These are phyloP conservation scores for Esox lucius DNA, from an alignment of 2,797 vertebrate genomes.

Conservation along the genomic window DNA sequence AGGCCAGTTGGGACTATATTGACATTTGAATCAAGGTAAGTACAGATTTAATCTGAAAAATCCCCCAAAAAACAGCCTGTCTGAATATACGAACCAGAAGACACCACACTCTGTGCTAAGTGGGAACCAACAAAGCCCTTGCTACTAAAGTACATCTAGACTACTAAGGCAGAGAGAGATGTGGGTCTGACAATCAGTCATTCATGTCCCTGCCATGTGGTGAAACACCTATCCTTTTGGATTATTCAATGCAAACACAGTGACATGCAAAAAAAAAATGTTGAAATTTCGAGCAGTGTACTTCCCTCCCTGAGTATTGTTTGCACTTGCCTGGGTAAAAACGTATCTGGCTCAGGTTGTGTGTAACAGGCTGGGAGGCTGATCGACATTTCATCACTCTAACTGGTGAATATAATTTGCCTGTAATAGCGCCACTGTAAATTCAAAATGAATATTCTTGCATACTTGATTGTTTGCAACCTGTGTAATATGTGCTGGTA, in stretches of 20 bases:
- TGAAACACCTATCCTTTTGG: constrained; percentile 46
- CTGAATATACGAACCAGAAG: no score
- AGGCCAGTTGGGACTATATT: no score
- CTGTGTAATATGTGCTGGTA: no score
- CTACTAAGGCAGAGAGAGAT: background rate
- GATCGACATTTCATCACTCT: constrained; percentile 4
- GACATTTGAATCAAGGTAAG: no score
- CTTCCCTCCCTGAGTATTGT: constrained; percentile 32
- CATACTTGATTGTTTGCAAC: no score
- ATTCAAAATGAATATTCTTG: no score
- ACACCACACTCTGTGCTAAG: no score
- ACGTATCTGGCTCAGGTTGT: constrained; percentile 24
- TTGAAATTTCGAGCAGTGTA: constrained; percentile 50
- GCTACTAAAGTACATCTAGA: background rate
- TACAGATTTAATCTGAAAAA: no score
- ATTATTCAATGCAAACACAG: constrained; percentile 65
- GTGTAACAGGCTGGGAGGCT: constrained; percentile 32
- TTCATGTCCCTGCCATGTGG: constrained; percentile 31
- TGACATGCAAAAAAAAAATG: constrained; percentile 68
- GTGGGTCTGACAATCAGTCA: constrained; percentile 16
- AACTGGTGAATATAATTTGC: no score
- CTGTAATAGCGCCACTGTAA: no score
- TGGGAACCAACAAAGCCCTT: background rate
- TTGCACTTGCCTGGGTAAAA: constrained; percentile 41
- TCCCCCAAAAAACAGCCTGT: no score